Base-by-base conservation (phyloP, 2,113 vertebrate genomes). In the Scomber scombrus region DNA sequence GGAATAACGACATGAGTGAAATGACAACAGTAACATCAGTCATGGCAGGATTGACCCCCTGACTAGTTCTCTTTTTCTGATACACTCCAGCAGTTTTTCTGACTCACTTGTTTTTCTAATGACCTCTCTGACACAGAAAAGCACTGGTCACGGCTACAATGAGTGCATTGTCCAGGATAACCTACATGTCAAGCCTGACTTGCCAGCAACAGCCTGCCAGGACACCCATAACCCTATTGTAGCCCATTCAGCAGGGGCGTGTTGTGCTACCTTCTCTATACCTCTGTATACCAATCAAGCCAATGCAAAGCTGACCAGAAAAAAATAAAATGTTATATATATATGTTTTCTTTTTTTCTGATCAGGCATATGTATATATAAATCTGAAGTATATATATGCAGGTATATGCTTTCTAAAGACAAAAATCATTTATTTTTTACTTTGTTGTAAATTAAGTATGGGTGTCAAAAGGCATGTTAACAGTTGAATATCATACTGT, bases 161-260 rank as follows among this genome's bases (percentile, higher is more conserved):
- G 88, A 91, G 63, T 29, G 64, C 78, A 89, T 92, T 92, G 90
- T 91, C 84, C 87, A 89, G 75, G 70, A 86, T 91, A 89, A 90
- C 79, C 88, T 85, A 85, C 87, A 89, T 89, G 91, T 89, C 90
- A 90, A 89, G 88, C 87, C 83, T 91, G 75, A 90, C 84, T 84
- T 86, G 26, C 80, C 85, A 81, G 58, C 85, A 82, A 85, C 72
- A 13, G 80, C 58, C 88, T 71, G 72, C 80, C 85, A 47, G 62
- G 29, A 51, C 49, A 70, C 50, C 82, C 71, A 15, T 71, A 85
- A 74, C 64, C 61, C 54, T 51, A 60, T 71, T 58, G 46, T 60
- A 31, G 64, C 60, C 62, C 68, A 75, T 67, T 83, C 70, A 81
- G 63, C 18, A 18, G 45, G 29, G 21, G 54, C 46, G 47, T 60